Base-by-base conservation (phyloP, 2,797 vertebrate species). In the Tokudaia muenninki region DNA sequence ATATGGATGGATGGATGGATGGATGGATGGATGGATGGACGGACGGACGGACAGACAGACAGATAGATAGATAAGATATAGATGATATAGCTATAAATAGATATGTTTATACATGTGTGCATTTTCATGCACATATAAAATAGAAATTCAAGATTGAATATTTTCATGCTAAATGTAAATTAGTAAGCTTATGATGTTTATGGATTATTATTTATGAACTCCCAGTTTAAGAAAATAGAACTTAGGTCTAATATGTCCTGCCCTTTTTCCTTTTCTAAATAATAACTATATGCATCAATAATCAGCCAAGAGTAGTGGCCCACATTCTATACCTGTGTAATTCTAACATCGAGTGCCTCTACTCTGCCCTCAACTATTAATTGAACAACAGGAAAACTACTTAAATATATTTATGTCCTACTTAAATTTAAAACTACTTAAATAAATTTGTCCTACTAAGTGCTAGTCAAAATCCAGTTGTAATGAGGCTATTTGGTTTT, bases 181-280 rank as follows among this genome's bases (percentile, higher is more conserved):
- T 86, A 82, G 5, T 11, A 74, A 78, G 24, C 79, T 13, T 77
- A 61, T 79, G n/a, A 74, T 74, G 24, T 92, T 41, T 57, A 61
- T 26, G 74, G 22, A 79, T 89, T 84, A 75, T 63, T 47, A 90
- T n/a, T 74, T 90, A 90, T 79, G 81, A 95, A 63, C n/a, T 94
- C 5, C 7, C 10, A 8, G 9, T 72, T 52, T 84, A 31, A 79
- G 63, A 95, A 88, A 82, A 55, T 81, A 34, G 13, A 5, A 65
- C 26, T 11, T 41, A 1, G 1, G 0, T 78, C 19, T 10, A n/a
- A 72, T 92, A 74, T 91, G 29, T 19, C 59, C 26, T 29, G 79
- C 13, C 17, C 1, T 2, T 50, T 88, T 84, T 94, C 2, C 4
- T 57, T 95, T 90, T 87, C 55, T 79, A 11, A 89, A 47, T 26